These are phyloP conservation scores for Peromyscus attwateri DNA, from an alignment of 2,797 vertebrate species.

Conservation along the genomic window DNA sequence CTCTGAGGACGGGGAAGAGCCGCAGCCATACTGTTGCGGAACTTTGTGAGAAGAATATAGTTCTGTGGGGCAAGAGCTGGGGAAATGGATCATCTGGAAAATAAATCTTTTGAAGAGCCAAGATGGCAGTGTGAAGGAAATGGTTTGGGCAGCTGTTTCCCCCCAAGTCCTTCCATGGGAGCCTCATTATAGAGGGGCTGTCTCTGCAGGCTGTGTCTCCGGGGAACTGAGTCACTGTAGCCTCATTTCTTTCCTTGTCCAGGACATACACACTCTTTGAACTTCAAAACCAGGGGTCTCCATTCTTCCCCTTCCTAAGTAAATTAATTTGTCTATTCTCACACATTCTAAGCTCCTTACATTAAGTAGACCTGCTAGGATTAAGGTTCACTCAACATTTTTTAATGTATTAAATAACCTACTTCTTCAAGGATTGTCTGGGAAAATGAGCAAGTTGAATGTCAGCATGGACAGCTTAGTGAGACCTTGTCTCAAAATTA, in stretches of 20 bases:
- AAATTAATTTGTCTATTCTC: not conserved
- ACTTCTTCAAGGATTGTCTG: not conserved
- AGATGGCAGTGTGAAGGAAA: not conserved
- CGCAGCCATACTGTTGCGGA: fast-evolving
- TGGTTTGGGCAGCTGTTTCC: not conserved
- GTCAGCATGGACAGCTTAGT: not conserved
- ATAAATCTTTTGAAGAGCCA: not conserved
- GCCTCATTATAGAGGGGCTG: not conserved
- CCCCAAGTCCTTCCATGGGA: not conserved
- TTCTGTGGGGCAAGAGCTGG: not conserved
- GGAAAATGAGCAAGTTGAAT: not conserved
- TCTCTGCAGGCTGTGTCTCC: not conserved
- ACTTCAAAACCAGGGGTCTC: not conserved
- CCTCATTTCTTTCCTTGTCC: not conserved
- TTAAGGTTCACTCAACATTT: not conserved
- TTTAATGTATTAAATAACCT: not conserved
- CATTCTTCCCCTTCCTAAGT: not conserved
- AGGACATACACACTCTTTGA: not conserved
- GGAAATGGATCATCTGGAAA: not conserved
- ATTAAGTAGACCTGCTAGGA: not conserved
- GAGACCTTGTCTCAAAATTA: not conserved
- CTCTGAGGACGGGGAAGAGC: not conserved
- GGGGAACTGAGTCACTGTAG: not conserved
- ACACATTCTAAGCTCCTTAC: not conserved
- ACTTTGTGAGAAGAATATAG: not conserved